Evolutionary conservation across 2,113 vertebrate species (phyloP).

Genomic region (Rynchops niger): DNA sequence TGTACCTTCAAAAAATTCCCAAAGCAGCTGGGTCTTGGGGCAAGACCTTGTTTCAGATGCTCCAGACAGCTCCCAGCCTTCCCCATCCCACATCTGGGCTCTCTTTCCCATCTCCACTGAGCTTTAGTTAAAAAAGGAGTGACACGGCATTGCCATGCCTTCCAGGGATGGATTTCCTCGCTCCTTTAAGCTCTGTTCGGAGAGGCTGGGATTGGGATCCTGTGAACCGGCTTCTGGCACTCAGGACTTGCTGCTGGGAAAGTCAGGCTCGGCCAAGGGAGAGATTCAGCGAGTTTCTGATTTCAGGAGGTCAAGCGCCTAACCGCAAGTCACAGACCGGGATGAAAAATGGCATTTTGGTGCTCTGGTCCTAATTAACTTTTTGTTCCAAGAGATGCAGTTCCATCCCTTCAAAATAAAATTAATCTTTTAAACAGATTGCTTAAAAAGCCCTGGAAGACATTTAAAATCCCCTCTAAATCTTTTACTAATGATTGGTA

Average conservation of each 20-base stretch:
- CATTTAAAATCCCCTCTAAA: not conserved
- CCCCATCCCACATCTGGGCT: not conserved
- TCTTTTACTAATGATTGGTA: not conserved
- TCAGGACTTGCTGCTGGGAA: not conserved
- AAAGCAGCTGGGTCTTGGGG: not conserved
- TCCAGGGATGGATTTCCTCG: fast-evolving
- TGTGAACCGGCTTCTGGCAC: not conserved
- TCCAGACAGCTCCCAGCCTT: not conserved
- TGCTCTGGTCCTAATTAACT: conserved; percentile 61
- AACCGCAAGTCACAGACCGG: not conserved
- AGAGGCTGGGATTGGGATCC: not conserved
- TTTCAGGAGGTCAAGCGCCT: conserved; percentile 13
- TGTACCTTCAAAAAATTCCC: not conserved
- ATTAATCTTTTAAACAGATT: conserved; percentile 51
- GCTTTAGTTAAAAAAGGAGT: not conserved
- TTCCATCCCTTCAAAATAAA: conserved; percentile 16
- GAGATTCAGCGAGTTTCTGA: not conserved
- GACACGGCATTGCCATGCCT: not conserved
- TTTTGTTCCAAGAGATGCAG: conserved; percentile 24
- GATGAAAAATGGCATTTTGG: conserved; percentile 57
- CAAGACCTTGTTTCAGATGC: fast-evolving
- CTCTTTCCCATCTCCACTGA: not conserved
- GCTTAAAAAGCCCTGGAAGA: not conserved
- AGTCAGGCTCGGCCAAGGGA: not conserved
- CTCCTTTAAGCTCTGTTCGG: not conserved